Evolutionary conservation across 2,888 invertebrate genomes (phyloP), one percentile per base, ranked within the genome.

Genomic region (Hirtodrosophila trivittata): DNA sequence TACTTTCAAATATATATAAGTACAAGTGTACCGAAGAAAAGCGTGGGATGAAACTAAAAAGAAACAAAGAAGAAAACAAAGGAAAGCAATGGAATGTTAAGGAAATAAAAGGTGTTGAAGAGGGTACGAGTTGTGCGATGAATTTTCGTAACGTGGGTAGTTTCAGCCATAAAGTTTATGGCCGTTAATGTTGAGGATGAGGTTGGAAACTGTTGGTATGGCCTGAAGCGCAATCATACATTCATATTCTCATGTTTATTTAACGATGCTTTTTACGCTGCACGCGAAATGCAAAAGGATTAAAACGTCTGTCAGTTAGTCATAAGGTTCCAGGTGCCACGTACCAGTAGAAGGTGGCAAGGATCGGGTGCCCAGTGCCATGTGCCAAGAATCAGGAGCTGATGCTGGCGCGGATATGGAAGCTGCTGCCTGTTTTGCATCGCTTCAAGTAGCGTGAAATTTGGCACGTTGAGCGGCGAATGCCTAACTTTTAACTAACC

Each of bases 181-280:
- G 37, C 42, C 70, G 39, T 52, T 65, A 38, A 57, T 57, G 65
- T 21, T 39, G 26, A 26, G 39, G 25, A 58, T 52, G 37, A 50
- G 47, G 25, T 38, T 38, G 42, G 10, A 28, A 42, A 64, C 26
- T 18, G n/a, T 12, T 47, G 1, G 45, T 18, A 28, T 9, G 14
- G 28, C 14, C 26, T 43, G 51, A 49, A 38, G 33, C 54, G 59
- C 59, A 78, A 77, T 80, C 82, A 70, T 84, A 70, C 82, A 80
- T 80, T 82, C 80, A 80, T 82, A 82, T 85, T 64, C 83, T 84
- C 78, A 80, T 82, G 78, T 80, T 84, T 85, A 80, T 85, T 85
- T 85, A 82, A 80, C 85, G 80, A 84, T 75, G 85, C 82, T 77
- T 82, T 84, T 85, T 82, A 82, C 75, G 75, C 69, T 77, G 75